Percentiles rank a stretch among this genome's conserved stretches.
Conservation (phyloP, 1,140 invertebrate genomes). For the Trinorchestia longiramus region DNA sequence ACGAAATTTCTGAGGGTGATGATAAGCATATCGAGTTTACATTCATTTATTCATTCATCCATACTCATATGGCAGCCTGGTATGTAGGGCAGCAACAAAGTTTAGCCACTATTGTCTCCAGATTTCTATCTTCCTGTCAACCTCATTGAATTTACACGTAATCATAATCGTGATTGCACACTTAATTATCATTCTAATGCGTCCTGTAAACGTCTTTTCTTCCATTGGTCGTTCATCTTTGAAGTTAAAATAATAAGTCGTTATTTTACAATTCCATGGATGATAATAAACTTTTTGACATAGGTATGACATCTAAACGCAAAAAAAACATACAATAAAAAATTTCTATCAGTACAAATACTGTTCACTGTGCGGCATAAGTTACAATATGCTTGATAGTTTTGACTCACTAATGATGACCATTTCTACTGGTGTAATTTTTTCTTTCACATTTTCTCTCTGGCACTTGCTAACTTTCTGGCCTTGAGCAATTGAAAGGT, state of each 20-base stretch:
- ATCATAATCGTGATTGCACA: too few relatives aligned
- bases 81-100: too few relatives aligned
- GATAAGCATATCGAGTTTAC: too few relatives aligned
- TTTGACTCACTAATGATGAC: neutral
- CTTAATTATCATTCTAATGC: too few relatives aligned
- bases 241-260: neutral
- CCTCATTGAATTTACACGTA: too few relatives aligned
- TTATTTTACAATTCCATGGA: neutral
- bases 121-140: too few relatives aligned
- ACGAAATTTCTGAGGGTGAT: too few relatives aligned
- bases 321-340: neutral
- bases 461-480: neutral
- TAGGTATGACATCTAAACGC: neutral
- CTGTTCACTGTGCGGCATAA: neutral
- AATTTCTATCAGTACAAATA: neutral
- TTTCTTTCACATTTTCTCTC: neutral
- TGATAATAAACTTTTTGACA: neutral
- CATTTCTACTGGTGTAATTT: neutral
- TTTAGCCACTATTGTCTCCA: too few relatives aligned
- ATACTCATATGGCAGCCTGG: too few relatives aligned
- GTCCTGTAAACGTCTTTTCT: too few relatives aligned
- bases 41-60: too few relatives aligned
- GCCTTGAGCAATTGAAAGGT: neutral
- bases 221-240: too few relatives aligned
- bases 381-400: neutral